A percentile compares a stretch with the other conserved stretches of the same genome.
These are phyloP conservation scores for Sebastes itinus DNA, from an alignment of 2,797 vertebrate species.

Conservation along the genomic window DNA sequence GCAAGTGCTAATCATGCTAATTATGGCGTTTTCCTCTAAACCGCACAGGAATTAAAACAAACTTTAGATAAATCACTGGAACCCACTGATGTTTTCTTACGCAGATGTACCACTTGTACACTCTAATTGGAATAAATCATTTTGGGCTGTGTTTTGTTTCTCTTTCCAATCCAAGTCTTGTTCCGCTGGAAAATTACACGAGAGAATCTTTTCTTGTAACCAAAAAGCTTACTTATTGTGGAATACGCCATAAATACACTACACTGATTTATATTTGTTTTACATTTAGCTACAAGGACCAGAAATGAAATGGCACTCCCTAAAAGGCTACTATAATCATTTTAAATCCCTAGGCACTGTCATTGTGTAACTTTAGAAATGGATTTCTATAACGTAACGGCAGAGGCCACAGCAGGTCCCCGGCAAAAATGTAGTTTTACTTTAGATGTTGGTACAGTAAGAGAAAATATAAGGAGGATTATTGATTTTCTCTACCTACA, in stretches of 20 bases:
- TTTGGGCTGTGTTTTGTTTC: background rate
- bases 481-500: background rate
- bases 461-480: background rate
- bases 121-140: conserved; percentile 18
- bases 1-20: conserved; percentile 65
- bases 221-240: background rate
- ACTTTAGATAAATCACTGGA: conserved; percentile 51
- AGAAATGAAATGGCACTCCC: conserved; percentile 14
- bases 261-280: conserved; percentile 29
- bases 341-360: background rate
- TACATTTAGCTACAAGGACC: conserved; percentile 8
- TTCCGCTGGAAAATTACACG: conserved; percentile 5
- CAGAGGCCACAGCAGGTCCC: background rate
- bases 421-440: background rate
- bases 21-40: conserved; percentile 42
- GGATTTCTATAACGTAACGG: background rate
- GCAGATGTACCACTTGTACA: conserved; percentile 15
- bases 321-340: background rate
- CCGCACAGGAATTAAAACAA: conserved; percentile 41
- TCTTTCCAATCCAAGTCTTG: conserved; percentile 1
- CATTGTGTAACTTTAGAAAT: background rate
- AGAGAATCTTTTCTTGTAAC: background rate
- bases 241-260: conserved; percentile 6
- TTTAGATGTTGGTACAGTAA: background rate
- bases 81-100: conserved; percentile 29